Conservation (phyloP, 2,888 invertebrate species). For the Heliconius aoede region DNA sequence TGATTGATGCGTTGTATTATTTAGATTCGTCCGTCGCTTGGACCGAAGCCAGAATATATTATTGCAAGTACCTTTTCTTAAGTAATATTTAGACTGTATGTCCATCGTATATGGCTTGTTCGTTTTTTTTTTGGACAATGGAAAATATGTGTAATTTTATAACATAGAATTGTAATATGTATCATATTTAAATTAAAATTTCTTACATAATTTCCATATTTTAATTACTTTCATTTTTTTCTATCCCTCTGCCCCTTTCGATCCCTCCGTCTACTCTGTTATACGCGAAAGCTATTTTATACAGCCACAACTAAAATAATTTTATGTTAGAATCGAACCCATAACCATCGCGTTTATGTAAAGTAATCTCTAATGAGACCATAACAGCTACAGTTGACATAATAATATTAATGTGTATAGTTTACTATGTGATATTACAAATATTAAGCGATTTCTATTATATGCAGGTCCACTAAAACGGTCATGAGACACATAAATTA, state of each 20-base stretch:
- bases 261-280: neutral
- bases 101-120: neutral
- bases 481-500: neutral
- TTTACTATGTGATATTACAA: neutral
- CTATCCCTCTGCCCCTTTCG: neutral
- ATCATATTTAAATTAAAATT: too few relatives aligned
- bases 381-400: too few relatives aligned
- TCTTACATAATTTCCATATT: too few relatives aligned
- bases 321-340: too few relatives aligned
- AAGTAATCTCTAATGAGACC: too few relatives aligned
- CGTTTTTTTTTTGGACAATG: neutral
- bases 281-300: too few relatives aligned
- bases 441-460: neutral
- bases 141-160: neutral
- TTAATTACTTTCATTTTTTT: neutral
- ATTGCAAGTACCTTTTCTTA: constrained; percentile 1
- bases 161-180: neutral
- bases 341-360: too few relatives aligned
- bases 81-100: constrained; percentile 20
- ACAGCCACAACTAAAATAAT: too few relatives aligned
- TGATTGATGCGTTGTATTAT: constrained; percentile 38
- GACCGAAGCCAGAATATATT: constrained; percentile 36
- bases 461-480: neutral
- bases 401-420: neutral
- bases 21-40: constrained; percentile 32